A percentile compares a stretch with the other conserved stretches of the same genome.
Evolutionary conservation across 2,797 vertebrate species (phyloP).

Genomic region (Clarias pachynema): DNA sequence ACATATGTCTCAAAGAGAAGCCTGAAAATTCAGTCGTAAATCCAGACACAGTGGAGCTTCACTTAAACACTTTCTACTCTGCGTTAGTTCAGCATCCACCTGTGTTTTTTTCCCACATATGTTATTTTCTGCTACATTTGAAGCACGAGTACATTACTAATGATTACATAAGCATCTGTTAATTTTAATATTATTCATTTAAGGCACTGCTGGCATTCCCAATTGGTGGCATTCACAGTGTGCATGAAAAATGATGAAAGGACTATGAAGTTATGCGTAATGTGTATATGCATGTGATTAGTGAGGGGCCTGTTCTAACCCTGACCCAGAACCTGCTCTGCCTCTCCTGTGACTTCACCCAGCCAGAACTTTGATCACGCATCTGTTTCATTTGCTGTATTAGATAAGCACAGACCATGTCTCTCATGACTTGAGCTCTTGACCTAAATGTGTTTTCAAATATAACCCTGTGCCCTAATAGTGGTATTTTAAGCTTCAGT

Average conservation of each 20-base stretch:
- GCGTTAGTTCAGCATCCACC: not conserved
- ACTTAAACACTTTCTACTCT: not conserved
- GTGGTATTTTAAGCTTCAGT: constrained; percentile 40
- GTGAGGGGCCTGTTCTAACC: constrained; percentile 39
- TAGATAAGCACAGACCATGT: constrained; percentile 42
- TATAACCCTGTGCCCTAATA: constrained; percentile 42
- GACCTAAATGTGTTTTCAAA: constrained; percentile 57
- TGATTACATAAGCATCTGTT: not conserved
- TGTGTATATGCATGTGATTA: constrained; percentile 21
- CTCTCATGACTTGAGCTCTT: constrained; percentile 48
- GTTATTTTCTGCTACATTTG: not conserved
- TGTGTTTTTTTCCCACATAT: not conserved
- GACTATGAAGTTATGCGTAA: not conserved
- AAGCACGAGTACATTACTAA: constrained; percentile 5
- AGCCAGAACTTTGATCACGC: constrained; percentile 53
- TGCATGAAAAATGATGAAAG: constrained; percentile 1
- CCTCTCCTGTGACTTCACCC: constrained; percentile 41
- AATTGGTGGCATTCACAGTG: not conserved
- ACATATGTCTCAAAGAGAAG: not conserved
- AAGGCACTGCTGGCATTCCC: not conserved
- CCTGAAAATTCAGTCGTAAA: not conserved
- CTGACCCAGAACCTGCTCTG: constrained; percentile 48
- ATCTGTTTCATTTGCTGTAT: constrained; percentile 53
- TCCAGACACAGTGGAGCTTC: not conserved
- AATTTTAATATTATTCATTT: not conserved